These are phyloP conservation scores for Mesorhabditis belari DNA, from an alignment of 2,888 invertebrate species.

Conservation along the genomic window DNA sequence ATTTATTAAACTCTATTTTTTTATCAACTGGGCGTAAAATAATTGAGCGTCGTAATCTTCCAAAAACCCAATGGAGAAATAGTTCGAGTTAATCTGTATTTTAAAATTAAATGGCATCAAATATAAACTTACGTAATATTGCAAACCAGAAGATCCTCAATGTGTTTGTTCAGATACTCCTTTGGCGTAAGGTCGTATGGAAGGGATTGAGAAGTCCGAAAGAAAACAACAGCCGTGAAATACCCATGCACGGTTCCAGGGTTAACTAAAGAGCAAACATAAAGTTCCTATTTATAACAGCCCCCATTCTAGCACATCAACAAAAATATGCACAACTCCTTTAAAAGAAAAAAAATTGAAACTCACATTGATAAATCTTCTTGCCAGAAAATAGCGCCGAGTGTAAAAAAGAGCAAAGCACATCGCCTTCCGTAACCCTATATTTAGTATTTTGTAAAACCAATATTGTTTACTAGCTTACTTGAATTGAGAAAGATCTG, in stretches of 20 bases:
- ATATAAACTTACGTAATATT: constrained; percentile 21
- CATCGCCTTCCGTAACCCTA: constrained; percentile 15
- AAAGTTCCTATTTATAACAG: neutral
- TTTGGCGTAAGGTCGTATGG: constrained; percentile 13
- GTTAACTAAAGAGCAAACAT: constrained; percentile 15
- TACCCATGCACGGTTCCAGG: constrained; percentile 23
- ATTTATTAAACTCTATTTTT: neutral
- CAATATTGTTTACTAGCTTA: neutral
- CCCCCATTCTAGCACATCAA: neutral
- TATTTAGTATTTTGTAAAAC: neutral
- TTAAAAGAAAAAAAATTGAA: neutral
- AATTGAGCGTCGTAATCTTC: constrained; percentile 27
- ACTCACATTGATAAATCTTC: constrained; percentile 26
- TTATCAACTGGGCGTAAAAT: constrained; percentile 4
- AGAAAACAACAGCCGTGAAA: constrained; percentile 25
- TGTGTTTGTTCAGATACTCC: constrained; percentile 16
- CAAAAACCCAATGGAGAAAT: constrained; percentile 31
- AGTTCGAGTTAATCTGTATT: constrained; percentile 28
- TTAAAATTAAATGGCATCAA: neutral
- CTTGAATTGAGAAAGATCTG: neutral
- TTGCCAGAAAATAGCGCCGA: constrained; percentile 25
- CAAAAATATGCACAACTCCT: neutral
- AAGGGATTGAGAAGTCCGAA: constrained; percentile 14
- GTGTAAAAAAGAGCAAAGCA: constrained; percentile 24
- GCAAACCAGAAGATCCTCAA: constrained; percentile 13